Evolutionary conservation across 2,888 invertebrate species (phyloP), one percentile per base, ranked within the genome.

Genomic region (Ormyrus labotus): DNA sequence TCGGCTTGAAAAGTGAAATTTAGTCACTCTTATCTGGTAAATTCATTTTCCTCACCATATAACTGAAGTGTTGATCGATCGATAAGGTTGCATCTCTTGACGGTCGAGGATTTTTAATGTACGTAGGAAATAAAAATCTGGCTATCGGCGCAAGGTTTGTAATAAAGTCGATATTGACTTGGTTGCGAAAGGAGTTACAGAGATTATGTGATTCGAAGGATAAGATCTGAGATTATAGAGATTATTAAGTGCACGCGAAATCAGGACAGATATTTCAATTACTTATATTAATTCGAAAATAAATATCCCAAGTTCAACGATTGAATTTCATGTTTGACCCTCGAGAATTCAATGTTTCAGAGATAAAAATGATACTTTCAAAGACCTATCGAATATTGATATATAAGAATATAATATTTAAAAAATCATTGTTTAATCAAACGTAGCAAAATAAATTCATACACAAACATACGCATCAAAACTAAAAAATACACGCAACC

Each of bases 191-290:
- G 75, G 80, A 80, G 79, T 83, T 73, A 69, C 76, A 55, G 74
- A 78, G 83, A 84, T 83, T 84, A 83, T 73, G 69, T 68, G 83
- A 83, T 84, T 83, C 80, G 50, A 57, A 69, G 83, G 80, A 83
- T 84, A 81, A 84, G 81, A 81, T 76, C 74, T 11, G 60, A 80
- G 83, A 84, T 84, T 83, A 83, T 69, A 55, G 47, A 74, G 58
- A 57, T 71, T 71, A 80, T 65, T 64, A 9, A 61, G 60, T 75
- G 61, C 57, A 55, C n/a, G 55, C 64, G 61, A 78, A 79, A 80
- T 80, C 80, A 72, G 75, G 55, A 67, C 75, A 67, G 70, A 57
- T 75, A 55, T 68, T 58, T 34, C 13, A 47, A 13, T 69, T 61
- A 51, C 9, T 61, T 9, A 13, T 10, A 58, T 51, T 45, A 0